Conservation (phyloP, 2,888 invertebrate species). For the Phymatocera aterrima region DNA sequence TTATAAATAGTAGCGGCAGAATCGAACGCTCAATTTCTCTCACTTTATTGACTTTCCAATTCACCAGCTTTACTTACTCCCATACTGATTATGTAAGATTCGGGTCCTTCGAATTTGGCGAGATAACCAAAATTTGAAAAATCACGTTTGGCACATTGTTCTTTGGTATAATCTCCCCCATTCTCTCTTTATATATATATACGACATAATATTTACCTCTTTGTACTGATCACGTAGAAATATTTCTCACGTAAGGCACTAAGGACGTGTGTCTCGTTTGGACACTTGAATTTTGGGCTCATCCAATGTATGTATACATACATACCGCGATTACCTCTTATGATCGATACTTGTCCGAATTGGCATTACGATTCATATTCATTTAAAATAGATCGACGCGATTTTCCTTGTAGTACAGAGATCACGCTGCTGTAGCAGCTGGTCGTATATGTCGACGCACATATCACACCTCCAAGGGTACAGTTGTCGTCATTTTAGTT, state of each 20-base stretch:
- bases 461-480: constrained; percentile 60
- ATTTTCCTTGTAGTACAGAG: neutral
- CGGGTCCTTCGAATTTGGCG: neutral
- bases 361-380: neutral
- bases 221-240: neutral
- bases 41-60: neutral
- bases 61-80: neutral
- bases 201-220: too few relatives aligned
- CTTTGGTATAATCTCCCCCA: constrained; percentile 15
- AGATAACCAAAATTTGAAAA: neutral
- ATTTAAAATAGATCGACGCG: neutral
- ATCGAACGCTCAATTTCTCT: constrained; percentile 2
- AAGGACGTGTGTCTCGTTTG: neutral
- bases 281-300: neutral
- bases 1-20: neutral
- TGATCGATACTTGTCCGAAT: constrained; percentile 3
- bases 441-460: neutral
- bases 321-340: neutral
- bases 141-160: constrained; percentile 38
- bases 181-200: too few relatives aligned
- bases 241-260: neutral
- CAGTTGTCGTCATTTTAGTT: constrained; percentile 61
- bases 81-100: constrained; percentile 9
- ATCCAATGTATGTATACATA: neutral
- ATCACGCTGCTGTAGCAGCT: neutral